Evolutionary conservation across 2,888 invertebrate genomes (phyloP), one percentile per base, ranked within the genome.

Genomic region (Lathronympha strigana): DNA sequence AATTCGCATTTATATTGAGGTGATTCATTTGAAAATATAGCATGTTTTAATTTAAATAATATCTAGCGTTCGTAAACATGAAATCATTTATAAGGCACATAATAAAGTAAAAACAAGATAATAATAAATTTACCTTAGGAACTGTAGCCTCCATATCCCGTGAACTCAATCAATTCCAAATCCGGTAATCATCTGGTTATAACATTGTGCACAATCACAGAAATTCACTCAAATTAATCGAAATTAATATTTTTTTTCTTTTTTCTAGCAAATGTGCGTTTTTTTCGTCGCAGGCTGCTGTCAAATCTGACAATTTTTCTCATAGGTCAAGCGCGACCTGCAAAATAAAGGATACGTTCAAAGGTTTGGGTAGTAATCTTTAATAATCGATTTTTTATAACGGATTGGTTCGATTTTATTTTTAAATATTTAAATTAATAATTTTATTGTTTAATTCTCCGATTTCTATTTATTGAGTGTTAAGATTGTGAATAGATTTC

Each of bases 71-170:
- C 19, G 5, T 17, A 31, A 51, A 50, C 13, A 28, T 21, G 6
- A 33, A 36, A 53, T 36, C n/a, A 25, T 21, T 45, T 21, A 51
- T 17, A 8, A 19, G 21, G 15, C 21, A 4, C n/a, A 33, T 21
- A 51, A 1, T 36, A 11, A 54, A 36, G 17, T 0, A 36, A 67
- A 67, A 58, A 54, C 57, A 58, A 72, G n/a, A 43, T 25, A 25
- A 61, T 23, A 47, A 43, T 17, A 40, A 49, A 53, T 53, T 69
- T 73, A 81, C 81, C 77, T 78, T 77, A 51, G 74, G 72, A 71
- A 76, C 69, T 54, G 75, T 71, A 63, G 77, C 72, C 63, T 83
- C 83, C 77, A 82, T 80, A 67, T 72, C 72, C 58, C 62, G 57
- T 54, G 40, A 55, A 69, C 62, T 68, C 53, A 61, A 19, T 67